A percentile compares a stretch with the other conserved stretches of the same genome.
These are phyloP conservation scores for Chromobotia macracanthus DNA, from an alignment of 2,797 vertebrate species.

Conservation along the genomic window DNA sequence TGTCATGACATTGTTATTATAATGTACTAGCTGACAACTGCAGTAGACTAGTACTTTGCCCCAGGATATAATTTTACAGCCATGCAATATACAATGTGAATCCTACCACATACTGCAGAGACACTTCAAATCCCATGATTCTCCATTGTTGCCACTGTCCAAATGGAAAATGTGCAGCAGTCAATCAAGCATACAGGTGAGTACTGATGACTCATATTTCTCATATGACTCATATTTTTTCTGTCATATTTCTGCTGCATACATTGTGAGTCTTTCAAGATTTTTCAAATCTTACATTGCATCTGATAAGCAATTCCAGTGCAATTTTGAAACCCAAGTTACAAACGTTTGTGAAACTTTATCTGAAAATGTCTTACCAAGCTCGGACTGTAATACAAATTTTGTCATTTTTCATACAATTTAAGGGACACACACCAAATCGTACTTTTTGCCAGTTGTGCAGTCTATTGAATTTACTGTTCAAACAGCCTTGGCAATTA, in stretches of 20 bases:
- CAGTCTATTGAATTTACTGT: slow-evolving; percentile 11
- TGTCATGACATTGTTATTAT: slow-evolving; percentile 27
- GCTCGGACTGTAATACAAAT: not conserved
- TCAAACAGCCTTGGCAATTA: not conserved
- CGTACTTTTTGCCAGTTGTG: not conserved
- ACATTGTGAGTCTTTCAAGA: not conserved
- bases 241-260: slow-evolving; percentile 2
- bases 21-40: slow-evolving; percentile 8
- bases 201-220: slow-evolving; percentile 23
- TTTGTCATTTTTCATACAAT: slow-evolving; percentile 3
- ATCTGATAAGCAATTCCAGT: slow-evolving; percentile 8
- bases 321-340: not conserved
- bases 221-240: too few species aligned
- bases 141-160: not conserved
- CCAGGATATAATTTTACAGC: slow-evolving; percentile 15
- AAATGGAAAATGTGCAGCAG: not conserved
- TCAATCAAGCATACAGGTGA: slow-evolving; percentile 7
- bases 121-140: slow-evolving; percentile 11
- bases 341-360: slow-evolving; percentile 15
- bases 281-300: slow-evolving; percentile 1
- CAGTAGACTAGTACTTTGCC: slow-evolving; percentile 16
- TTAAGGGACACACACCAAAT: not conserved
- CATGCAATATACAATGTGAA: not conserved
- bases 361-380: not conserved
- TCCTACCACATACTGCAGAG: not conserved